Percentiles rank a stretch among this genome's conserved stretches.
Evolutionary conservation across 2,113 vertebrate genomes (phyloP).

Genomic region (Sorex fumeus): DNA sequence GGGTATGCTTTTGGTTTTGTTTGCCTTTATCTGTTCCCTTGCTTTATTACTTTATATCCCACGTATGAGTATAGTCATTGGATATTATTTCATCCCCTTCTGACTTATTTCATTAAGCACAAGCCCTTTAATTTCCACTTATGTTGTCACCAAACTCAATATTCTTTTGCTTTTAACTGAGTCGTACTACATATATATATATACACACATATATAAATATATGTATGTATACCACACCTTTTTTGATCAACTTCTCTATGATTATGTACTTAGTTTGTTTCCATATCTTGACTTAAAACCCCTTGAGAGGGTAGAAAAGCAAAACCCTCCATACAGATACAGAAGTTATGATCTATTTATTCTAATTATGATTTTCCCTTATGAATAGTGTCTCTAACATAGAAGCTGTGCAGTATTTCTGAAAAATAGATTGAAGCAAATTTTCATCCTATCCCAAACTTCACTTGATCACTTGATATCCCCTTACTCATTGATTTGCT

Average conservation of each 20-base stretch:
- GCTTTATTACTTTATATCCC: too few relatives aligned
- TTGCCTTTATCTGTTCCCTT: not conserved
- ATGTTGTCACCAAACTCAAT: not conserved
- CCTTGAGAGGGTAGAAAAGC: not conserved
- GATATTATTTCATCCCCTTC: too few relatives aligned
- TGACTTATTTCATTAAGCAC: too few relatives aligned
- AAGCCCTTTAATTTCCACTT: too few relatives aligned
- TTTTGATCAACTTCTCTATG: too few relatives aligned
- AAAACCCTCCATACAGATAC: not conserved
- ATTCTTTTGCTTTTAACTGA: slow-evolving; percentile 3
- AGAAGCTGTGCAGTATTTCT: not conserved
- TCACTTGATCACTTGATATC: too few relatives aligned
- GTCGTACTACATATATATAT: not conserved
- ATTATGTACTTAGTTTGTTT: too few relatives aligned
- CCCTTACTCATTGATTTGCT: too few relatives aligned
- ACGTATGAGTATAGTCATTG: too few relatives aligned
- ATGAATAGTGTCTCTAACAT: not conserved
- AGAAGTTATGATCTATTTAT: not conserved
- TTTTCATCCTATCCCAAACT: not conserved
- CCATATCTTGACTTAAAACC: not conserved
- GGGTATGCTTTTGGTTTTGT: too few relatives aligned
- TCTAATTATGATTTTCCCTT: not conserved
- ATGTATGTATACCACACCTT: too few relatives aligned
- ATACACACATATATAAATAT: too few relatives aligned
- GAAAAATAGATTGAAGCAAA: not conserved